Evolutionary conservation across 2,888 invertebrate genomes (phyloP).

Genomic region (Napeogenes inachia): DNA sequence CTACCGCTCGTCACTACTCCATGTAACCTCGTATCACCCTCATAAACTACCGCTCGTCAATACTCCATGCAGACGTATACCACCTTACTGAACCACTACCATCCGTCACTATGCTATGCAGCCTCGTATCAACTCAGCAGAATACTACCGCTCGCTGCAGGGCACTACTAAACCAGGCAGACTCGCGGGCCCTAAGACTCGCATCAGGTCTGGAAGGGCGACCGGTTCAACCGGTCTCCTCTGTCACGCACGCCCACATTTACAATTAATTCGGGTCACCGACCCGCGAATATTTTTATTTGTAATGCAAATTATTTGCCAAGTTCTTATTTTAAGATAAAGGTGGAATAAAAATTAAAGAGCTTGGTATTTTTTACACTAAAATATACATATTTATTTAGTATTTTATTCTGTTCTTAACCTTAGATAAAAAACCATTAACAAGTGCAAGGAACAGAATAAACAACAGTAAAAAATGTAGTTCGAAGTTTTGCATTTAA

Average conservation of each 20-base stretch:
- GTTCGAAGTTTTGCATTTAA: too few relatives aligned
- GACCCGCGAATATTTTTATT: constrained; percentile 16
- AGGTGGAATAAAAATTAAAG: too few relatives aligned
- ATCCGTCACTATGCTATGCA: too few relatives aligned
- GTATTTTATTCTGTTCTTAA: too few relatives aligned
- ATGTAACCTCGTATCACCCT: background rate
- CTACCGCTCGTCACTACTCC: background rate
- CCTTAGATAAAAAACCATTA: too few relatives aligned
- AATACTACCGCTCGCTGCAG: constrained; percentile 1
- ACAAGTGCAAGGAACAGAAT: too few relatives aligned
- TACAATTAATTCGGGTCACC: constrained; percentile 22
- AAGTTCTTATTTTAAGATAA: background rate
- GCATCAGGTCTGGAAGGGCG: constrained; percentile 22
- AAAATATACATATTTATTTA: too few relatives aligned
- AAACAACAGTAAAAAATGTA: too few relatives aligned
- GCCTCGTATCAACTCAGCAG: background rate
- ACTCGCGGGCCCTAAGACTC: constrained; percentile 13
- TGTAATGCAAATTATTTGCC: constrained; percentile 8
- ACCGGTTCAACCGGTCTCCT: constrained; percentile 28
- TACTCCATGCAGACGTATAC: background rate
- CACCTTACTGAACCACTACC: too few relatives aligned
- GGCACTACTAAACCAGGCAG: constrained; percentile 1
- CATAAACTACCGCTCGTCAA: background rate
- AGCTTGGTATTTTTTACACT: too few relatives aligned
- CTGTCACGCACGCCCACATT: constrained; percentile 17